phyloP scores from a whole-genome alignment of 1,140 invertebrate species.

The Anadara kagoshimensis region DNA sequence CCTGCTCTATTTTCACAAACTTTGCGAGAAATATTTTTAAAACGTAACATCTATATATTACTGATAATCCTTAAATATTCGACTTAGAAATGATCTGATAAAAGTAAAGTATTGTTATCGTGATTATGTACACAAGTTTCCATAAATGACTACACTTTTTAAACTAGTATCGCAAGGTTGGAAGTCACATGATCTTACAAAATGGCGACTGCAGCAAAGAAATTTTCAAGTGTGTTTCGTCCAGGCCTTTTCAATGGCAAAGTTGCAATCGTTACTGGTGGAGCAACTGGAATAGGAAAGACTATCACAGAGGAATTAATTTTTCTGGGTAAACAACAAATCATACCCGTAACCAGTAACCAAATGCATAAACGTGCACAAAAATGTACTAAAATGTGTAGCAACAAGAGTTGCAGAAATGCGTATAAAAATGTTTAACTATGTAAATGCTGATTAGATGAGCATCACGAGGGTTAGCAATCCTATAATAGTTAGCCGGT shows the following conservation, averaged over 20 bases:
- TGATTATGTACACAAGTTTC: too few relatives aligned
- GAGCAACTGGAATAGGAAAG: slow-evolving; percentile 76
- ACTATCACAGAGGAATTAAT: slow-evolving; percentile 75
- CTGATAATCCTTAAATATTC: too few relatives aligned
- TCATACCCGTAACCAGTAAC: not conserved
- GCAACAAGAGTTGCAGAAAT: not conserved
- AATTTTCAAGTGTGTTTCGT: slow-evolving; percentile 72
- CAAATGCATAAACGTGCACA: not conserved
- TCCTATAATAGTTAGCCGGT: too few relatives aligned
- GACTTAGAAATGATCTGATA: too few relatives aligned
- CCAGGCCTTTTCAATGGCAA: slow-evolving; percentile 74
- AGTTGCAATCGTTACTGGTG: slow-evolving; percentile 77
- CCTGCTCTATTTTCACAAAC: too few relatives aligned
- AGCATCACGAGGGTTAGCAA: too few relatives aligned
- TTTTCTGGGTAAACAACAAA: slow-evolving; percentile 68
- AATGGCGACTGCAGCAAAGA: slow-evolving; percentile 52
- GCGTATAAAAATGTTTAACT: too few relatives aligned
- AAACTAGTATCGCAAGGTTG: not conserved
- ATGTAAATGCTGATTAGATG: too few relatives aligned
- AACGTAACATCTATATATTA: too few relatives aligned
- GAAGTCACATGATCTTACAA: slow-evolving; percentile 47
- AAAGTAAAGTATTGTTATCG: too few relatives aligned
- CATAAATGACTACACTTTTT: too few relatives aligned
- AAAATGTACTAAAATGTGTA: not conserved
- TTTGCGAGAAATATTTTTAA: too few relatives aligned